Conservation (phyloP, 2,888 invertebrate species). For the Cremastobaeus sp. region DNA sequence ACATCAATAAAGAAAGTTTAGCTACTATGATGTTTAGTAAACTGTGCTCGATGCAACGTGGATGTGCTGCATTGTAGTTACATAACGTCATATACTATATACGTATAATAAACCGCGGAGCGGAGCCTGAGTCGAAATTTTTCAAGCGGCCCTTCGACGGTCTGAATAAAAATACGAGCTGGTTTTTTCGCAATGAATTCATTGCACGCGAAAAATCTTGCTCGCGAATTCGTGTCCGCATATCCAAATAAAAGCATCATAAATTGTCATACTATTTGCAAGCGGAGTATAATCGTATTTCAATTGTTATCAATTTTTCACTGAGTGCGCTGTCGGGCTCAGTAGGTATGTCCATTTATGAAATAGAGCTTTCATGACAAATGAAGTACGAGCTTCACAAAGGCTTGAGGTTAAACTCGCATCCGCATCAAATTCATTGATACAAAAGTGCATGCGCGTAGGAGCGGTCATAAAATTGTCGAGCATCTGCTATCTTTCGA, state of each 20-base stretch:
- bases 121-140: background rate
- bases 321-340: background rate
- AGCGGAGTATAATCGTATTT: too few species aligned
- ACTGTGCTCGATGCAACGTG: background rate
- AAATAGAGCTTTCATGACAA: constrained; percentile 21
- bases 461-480: constrained; percentile 32
- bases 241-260: too few species aligned
- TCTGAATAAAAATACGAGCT: too few species aligned
- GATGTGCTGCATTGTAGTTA: constrained; percentile 21
- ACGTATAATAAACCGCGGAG: background rate
- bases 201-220: background rate
- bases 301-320: background rate
- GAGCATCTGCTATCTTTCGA: constrained; percentile 45
- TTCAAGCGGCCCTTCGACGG: too few species aligned
- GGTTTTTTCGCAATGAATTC: too few species aligned
- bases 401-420: constrained; percentile 3
- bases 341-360: background rate
- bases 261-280: too few species aligned
- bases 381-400: constrained; percentile 22
- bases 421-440: constrained; percentile 16
- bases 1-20: constrained; percentile 44
- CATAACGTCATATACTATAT: background rate
- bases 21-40: constrained; percentile 19
- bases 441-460: constrained; percentile 27
- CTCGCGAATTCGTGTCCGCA: too few species aligned